Conservation (phyloP, 2,113 vertebrate species). For the Pedionomus torquatus region DNA sequence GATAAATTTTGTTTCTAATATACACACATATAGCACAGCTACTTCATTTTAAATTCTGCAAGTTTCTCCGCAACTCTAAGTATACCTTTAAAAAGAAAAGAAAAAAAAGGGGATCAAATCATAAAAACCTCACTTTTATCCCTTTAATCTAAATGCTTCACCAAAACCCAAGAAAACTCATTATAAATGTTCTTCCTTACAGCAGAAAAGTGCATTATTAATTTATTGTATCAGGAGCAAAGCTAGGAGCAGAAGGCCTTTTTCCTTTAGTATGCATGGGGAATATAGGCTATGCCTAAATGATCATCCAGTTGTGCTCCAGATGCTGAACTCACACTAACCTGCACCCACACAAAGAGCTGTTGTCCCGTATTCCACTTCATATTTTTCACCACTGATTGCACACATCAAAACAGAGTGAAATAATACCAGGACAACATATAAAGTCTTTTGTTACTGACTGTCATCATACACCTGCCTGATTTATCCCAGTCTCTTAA, state of each 20-base stretch:
- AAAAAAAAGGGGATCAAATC: background rate
- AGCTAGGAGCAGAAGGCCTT: background rate
- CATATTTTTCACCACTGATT: background rate
- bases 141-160: background rate
- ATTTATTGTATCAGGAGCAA: background rate
- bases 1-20: background rate
- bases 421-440: background rate
- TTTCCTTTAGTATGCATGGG: background rate
- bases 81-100: background rate
- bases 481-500: slow-evolving; percentile 15
- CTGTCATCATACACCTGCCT: slow-evolving; percentile 12
- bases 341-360: background rate
- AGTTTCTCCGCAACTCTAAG: background rate
- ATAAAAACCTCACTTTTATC: background rate
- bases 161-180: background rate
- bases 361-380: background rate
- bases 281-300: background rate
- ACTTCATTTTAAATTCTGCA: background rate
- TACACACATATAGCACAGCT: background rate
- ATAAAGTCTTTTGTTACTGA: background rate
- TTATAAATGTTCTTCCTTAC: background rate
- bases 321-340: slow-evolving; percentile 10
- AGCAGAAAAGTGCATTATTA: background rate
- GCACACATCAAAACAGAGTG: background rate
- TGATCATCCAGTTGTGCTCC: background rate